Evolutionary conservation across 2,113 vertebrate genomes (phyloP).

Genomic region (Ariopsis seemanni): DNA sequence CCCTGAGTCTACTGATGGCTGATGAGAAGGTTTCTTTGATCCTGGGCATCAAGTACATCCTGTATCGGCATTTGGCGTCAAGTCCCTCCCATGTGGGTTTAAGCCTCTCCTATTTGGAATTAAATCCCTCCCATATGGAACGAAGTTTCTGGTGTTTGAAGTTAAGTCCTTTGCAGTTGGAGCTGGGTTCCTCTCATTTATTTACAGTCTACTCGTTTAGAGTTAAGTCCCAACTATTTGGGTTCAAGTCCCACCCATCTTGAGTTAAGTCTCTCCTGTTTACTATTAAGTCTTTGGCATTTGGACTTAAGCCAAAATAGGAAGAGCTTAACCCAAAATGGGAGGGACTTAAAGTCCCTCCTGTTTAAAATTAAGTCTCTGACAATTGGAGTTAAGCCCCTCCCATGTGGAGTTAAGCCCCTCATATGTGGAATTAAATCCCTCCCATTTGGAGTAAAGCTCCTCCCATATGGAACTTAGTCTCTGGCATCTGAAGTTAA

Average conservation of each 20-base stretch:
- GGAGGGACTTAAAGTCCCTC: no score
- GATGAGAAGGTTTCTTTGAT: background rate
- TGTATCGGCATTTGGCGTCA: no score
- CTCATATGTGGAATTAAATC: background rate
- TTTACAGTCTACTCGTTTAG: no score
- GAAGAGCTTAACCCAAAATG: no score
- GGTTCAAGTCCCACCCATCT: background rate
- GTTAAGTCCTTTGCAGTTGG: no score
- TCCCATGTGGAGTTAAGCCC: background rate
- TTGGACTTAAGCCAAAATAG: background rate
- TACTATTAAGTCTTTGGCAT: background rate
- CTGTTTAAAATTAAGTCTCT: background rate
- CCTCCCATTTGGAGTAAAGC: background rate
- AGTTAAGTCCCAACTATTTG: background rate
- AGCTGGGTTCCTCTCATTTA: no score
- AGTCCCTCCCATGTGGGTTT: background rate
- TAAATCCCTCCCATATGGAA: background rate
- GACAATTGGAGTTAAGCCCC: background rate
- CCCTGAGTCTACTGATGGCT: background rate
- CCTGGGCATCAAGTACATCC: no score
- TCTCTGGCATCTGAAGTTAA: no score
- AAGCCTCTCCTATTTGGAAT: background rate
- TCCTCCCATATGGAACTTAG: background rate
- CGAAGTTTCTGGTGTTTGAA: background rate
- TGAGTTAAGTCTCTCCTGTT: background rate